Percentiles rank a stretch among this genome's conserved stretches.
Evolutionary conservation across 2,888 invertebrate species (phyloP).

Genomic region (Oxyteleia sp.): DNA sequence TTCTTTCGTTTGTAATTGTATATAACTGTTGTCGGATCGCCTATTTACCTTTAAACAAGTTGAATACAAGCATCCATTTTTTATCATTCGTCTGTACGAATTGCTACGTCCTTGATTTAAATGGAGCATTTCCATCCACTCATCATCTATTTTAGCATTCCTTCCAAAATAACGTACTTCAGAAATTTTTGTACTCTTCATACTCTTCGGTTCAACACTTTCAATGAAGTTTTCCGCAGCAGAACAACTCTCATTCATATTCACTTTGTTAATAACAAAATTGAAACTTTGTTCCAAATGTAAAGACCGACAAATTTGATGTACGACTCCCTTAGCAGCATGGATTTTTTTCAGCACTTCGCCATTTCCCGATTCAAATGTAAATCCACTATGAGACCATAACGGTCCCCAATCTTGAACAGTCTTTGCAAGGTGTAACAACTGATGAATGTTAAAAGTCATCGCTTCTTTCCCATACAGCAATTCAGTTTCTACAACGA

Average conservation of each 20-base stretch:
- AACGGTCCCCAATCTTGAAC: background rate
- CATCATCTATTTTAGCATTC: background rate
- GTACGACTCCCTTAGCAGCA: background rate
- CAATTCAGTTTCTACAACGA: background rate
- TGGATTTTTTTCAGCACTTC: background rate
- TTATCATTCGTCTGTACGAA: constrained; percentile 2
- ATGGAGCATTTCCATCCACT: background rate
- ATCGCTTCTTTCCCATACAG: background rate
- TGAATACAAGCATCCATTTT: constrained; percentile 10
- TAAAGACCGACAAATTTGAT: background rate
- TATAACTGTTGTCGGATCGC: constrained; percentile 3
- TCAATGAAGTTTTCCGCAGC: constrained; percentile 1
- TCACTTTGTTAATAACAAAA: background rate
- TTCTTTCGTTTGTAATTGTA: background rate
- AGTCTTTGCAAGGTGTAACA: background rate
- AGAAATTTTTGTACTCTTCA: background rate
- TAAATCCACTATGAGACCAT: constrained; percentile 12
- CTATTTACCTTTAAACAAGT: constrained; percentile 10
- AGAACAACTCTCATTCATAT: background rate
- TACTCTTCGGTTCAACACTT: background rate
- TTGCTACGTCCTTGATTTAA: background rate
- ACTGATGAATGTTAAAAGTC: background rate
- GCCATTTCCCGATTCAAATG: constrained; percentile 34
- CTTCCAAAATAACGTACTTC: background rate
- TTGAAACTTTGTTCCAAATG: constrained; percentile 5